Evolutionary conservation across 2,797 vertebrate species (phyloP), one percentile per base, ranked within the genome.

Genomic region (Crenuchus spilurus): DNA sequence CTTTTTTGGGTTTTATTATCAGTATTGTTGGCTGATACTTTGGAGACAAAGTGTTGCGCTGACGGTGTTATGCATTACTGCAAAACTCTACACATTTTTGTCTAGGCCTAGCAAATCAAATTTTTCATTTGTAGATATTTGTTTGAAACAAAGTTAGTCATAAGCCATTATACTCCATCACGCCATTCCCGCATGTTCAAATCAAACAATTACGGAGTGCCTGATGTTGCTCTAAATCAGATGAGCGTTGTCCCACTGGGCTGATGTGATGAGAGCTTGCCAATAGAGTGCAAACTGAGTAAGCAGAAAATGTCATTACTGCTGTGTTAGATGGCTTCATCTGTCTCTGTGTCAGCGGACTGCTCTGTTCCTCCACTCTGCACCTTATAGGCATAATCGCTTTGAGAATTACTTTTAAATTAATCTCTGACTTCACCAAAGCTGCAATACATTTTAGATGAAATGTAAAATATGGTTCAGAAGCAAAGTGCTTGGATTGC

Each of bases 251-350:
- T 61, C 80, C 80, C 80, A 79, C 61, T 20, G 80, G 70, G 70
- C 66, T 78, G 74, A 54, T 72, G 72, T 76, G 73, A 82, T 79
- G 80, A 76, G 75, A 75, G 75, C 70, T 74, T 71, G 70, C 80
- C 80, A 76, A 76, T 67, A 70, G 65, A 75, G 73, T 28, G 48
- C 74, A 74, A 78, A 82, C 76, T 79, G 64, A 79, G 74, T 78
- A 76, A 79, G 74, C 70, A 82, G 70, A 76, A 79, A 82, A 82
- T 82, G 72, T 76, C 66, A 82, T 82, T 82, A 79, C 41, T 57
- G 58, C 73, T 63, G 33, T 69, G 75, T 70, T 67, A 39, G 70
- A 74, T 70, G 48, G 61, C 66, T 60, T 79, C 76, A 74, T 81
- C 70, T 70, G 64, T 78, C 65, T 78, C 58, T 30, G 33, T 79